phyloP scores from a whole-genome alignment of 2,113 vertebrate genomes.

The Bubo bubo region DNA sequence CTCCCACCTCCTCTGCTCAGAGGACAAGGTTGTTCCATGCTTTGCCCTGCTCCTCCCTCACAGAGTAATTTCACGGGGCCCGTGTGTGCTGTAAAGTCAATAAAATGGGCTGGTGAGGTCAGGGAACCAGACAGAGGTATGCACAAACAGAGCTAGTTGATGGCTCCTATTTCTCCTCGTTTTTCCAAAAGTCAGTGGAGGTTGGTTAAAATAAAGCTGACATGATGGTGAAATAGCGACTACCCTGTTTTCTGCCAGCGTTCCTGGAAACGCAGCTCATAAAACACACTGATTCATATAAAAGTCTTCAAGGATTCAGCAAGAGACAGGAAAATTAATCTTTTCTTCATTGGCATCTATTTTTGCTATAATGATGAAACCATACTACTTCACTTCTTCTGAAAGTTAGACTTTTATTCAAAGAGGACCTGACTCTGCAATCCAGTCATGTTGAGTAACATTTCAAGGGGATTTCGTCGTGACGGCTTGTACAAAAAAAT shows the following conservation, averaged over 20 bases:
- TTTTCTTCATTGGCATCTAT: neutral
- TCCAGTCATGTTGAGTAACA: constrained; percentile 29
- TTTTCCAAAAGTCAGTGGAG: constrained; percentile 4
- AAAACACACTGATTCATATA: constrained; percentile 20
- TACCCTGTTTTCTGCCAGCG: constrained; percentile 25
- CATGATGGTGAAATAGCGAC: constrained; percentile 2
- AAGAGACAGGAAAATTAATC: neutral
- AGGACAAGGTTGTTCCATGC: neutral
- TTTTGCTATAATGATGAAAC: constrained; percentile 36
- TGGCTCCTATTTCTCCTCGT: neutral
- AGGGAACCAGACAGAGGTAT: neutral
- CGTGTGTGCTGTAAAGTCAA: neutral
- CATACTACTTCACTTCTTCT: neutral
- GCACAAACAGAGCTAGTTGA: neutral
- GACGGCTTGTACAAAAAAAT: constrained; percentile 41
- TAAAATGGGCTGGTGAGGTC: neutral
- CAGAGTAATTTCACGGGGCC: neutral
- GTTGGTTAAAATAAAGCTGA: constrained; percentile 41
- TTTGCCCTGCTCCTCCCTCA: neutral
- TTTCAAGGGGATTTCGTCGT: neutral
- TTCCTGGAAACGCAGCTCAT: constrained; percentile 36
- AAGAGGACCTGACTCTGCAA: constrained; percentile 50
- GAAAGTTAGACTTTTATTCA: constrained; percentile 31
- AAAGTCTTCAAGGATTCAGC: constrained; percentile 43
- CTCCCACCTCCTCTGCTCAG: neutral